phyloP scores from a whole-genome alignment of 2,113 vertebrate genomes.

The Fulmarus glacialis region DNA sequence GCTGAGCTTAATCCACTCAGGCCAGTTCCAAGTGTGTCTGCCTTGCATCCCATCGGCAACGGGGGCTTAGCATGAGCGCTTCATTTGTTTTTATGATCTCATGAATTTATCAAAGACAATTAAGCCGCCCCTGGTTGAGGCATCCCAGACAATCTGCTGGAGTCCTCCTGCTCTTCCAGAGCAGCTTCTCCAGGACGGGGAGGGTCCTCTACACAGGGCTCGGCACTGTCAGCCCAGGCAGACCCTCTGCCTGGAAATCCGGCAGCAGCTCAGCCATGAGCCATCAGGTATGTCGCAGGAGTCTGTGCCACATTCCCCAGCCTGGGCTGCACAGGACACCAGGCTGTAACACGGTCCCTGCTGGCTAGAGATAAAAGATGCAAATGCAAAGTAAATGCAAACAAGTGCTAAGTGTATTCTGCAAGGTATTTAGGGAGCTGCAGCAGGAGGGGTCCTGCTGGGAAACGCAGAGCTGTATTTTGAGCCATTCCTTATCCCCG shows the following conservation, averaged over 20 bases:
- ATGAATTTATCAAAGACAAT: background rate
- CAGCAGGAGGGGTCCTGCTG: background rate
- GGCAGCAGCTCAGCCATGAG: rapidly evolving
- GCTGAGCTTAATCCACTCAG: background rate
- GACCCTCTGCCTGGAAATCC: background rate
- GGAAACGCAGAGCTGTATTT: rapidly evolving
- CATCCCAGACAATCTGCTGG: background rate
- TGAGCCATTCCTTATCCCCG: background rate
- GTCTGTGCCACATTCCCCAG: background rate
- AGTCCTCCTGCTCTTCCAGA: background rate
- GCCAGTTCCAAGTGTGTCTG: background rate
- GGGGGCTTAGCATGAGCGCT: background rate
- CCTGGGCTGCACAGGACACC: background rate
- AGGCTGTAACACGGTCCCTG: background rate
- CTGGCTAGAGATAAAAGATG: background rate
- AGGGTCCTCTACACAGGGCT: background rate
- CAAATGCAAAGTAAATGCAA: background rate
- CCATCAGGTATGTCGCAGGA: rapidly evolving
- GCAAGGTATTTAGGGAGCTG: background rate
- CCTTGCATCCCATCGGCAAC: background rate
- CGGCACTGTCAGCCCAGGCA: background rate
- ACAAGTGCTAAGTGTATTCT: background rate
- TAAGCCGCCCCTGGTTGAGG: background rate
- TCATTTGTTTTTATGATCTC: background rate
- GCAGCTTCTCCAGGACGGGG: background rate